phyloP scores from a whole-genome alignment of 2,888 invertebrate species.

The Hydroisotoma schaefferi region DNA sequence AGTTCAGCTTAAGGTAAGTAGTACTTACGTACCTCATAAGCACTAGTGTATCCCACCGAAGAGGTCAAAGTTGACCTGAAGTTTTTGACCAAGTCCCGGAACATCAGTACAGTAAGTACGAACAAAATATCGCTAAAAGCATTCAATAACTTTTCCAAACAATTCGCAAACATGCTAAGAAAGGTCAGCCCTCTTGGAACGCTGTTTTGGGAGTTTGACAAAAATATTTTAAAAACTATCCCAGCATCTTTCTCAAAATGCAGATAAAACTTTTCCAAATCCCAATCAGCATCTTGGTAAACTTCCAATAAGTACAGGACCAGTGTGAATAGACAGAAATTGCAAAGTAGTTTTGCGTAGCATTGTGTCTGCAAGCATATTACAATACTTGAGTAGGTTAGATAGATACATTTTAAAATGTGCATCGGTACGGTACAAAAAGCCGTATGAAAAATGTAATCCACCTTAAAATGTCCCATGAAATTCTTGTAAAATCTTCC shows the following conservation, averaged over 20 bases:
- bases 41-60: background rate
- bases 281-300: background rate
- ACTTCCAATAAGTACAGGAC: constrained; percentile 7
- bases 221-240: background rate
- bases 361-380: background rate
- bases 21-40: constrained; percentile 1
- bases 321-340: background rate
- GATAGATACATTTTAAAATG: background rate
- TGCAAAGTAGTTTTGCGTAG: background rate
- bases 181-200: background rate
- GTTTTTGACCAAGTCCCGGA: constrained; percentile 10
- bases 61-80: background rate
- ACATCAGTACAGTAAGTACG: constrained; percentile 14
- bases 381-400: background rate
- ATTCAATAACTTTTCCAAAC: constrained; percentile 16
- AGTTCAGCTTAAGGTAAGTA: background rate
- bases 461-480: constrained; percentile 5
- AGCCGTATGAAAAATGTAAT: background rate
- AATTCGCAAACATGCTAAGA: constrained; percentile 9
- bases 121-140: constrained; percentile 23
- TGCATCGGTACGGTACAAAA: no score
- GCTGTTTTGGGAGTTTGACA: background rate
- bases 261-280: background rate
- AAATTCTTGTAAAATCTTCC: constrained; percentile 1
- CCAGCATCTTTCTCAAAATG: background rate